phyloP scores from a whole-genome alignment of 1,140 invertebrate genomes.

The Amphibalanus amphitrite region DNA sequence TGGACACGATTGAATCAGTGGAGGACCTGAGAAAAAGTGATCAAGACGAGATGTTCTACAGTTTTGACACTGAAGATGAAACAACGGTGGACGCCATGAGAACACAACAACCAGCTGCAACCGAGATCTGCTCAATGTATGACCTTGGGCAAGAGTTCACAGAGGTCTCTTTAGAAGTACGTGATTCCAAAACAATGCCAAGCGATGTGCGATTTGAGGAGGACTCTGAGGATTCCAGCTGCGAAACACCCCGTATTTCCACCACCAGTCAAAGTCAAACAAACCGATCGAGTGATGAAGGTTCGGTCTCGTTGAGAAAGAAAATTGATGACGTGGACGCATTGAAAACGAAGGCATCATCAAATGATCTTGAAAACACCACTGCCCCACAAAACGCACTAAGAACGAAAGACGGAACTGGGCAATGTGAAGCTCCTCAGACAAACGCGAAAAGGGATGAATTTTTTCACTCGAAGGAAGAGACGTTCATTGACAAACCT shows the following conservation, averaged over 20 bases:
- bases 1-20: background rate
- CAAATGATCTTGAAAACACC: too few species aligned
- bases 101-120: background rate
- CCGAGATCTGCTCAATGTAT: too few species aligned
- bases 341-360: too few species aligned
- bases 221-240: background rate
- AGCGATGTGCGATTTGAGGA: background rate
- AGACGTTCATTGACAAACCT: too few species aligned
- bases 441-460: too few species aligned
- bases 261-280: background rate
- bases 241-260: background rate
- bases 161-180: background rate
- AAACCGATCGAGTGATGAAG: too few species aligned
- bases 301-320: too few species aligned
- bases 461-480: too few species aligned
- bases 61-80: background rate
- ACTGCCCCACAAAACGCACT: too few species aligned
- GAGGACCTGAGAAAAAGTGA: background rate
- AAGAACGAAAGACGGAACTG: too few species aligned
- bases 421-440: too few species aligned
- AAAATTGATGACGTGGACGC: too few species aligned
- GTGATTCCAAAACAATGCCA: background rate
- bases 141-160: background rate
- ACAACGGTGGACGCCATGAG: background rate
- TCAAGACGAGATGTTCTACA: background rate